Conservation (phyloP, 2,113 vertebrate genomes). For the Pantherophis guttatus region DNA sequence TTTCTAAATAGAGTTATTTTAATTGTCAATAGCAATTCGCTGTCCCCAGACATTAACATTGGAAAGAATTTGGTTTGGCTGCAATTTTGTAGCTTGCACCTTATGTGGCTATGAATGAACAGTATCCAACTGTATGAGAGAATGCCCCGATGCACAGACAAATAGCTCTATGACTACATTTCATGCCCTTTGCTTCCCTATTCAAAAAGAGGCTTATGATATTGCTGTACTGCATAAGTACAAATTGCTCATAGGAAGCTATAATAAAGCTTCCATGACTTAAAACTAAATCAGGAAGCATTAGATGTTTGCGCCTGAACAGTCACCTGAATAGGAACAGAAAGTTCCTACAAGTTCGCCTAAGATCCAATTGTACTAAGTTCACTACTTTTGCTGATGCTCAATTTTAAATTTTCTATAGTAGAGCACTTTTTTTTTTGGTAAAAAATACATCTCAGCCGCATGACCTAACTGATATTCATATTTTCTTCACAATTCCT, state of each 20-base stretch:
- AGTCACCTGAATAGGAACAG: background rate
- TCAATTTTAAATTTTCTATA: background rate
- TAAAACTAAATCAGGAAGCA: background rate
- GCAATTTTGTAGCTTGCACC: background rate
- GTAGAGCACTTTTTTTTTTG: background rate
- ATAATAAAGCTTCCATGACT: background rate
- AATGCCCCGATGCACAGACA: background rate
- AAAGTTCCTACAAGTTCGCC: background rate
- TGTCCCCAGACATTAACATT: background rate
- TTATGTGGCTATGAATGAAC: background rate
- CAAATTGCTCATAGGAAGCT: slow-evolving; percentile 2
- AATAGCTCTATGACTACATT: background rate
- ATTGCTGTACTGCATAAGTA: background rate
- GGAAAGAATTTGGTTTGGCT: background rate
- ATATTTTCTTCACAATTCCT: background rate
- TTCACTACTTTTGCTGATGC: background rate
- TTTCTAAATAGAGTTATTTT: background rate
- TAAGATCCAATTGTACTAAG: background rate
- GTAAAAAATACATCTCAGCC: background rate
- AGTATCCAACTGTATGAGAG: background rate
- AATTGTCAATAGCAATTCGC: background rate
- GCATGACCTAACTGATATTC: background rate
- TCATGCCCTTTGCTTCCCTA: background rate
- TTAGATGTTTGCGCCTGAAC: too few relatives aligned
- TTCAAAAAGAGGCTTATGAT: background rate